These are phyloP conservation scores for Erpetoichthys calabaricus DNA, from an alignment of 2,797 vertebrate genomes.

Conservation along the genomic window DNA sequence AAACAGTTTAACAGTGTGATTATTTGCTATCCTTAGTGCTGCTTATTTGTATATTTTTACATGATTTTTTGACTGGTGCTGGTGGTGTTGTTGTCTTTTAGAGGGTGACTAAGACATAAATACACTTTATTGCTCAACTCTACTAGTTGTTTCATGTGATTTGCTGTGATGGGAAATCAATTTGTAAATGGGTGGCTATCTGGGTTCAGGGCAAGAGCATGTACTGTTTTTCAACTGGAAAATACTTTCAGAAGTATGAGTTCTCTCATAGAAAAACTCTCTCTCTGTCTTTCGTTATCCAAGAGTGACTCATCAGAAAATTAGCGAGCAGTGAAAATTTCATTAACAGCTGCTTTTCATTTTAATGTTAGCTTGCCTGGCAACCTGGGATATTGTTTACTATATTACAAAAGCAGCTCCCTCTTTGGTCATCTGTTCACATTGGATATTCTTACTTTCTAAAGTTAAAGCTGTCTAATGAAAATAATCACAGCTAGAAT, in stretches of 20 bases:
- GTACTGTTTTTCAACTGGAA: constrained; percentile 6
- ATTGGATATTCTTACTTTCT: too few species aligned
- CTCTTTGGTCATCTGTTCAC: too few species aligned
- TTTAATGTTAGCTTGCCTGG: constrained; percentile 23
- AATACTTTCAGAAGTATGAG: constrained; percentile 1
- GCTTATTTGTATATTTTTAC: too few species aligned
- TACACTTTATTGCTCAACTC: background rate
- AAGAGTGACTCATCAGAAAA: constrained; percentile 15
- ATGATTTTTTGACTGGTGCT: too few species aligned
- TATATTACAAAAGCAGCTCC: too few species aligned
- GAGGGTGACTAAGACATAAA: too few species aligned
- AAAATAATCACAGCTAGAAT: too few species aligned
- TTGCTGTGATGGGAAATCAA: constrained; percentile 5
- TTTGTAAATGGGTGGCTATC: constrained; percentile 14
- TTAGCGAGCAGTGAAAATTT: constrained; percentile 3
- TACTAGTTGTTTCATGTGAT: constrained; percentile 16
- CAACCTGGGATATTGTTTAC: too few species aligned
- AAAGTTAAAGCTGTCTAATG: too few species aligned
- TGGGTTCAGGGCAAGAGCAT: constrained; percentile 13
- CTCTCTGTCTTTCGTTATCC: constrained; percentile 7
- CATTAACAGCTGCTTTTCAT: constrained; percentile 29
- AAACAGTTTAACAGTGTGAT: too few species aligned
- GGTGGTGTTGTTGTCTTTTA: too few species aligned
- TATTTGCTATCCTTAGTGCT: too few species aligned
- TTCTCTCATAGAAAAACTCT: background rate